Percentiles rank a stretch among this genome's conserved stretches.
These are phyloP conservation scores for Drosophila littoralis DNA, from an alignment of 1,140 invertebrate species.

Conservation along the genomic window DNA sequence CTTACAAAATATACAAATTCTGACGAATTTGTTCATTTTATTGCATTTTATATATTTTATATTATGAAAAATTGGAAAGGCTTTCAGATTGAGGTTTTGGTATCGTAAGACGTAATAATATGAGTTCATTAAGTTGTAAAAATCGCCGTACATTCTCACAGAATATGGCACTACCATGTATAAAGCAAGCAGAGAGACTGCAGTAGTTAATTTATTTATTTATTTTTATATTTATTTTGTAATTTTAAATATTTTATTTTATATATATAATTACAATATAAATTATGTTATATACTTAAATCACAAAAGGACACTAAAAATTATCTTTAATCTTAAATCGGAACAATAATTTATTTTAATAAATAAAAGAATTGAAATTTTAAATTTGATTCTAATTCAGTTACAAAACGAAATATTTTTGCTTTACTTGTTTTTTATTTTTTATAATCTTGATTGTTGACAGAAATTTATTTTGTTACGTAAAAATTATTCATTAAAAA, in stretches of 20 bases:
- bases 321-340: no score
- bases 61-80: slow-evolving; percentile 8
- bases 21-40: slow-evolving; percentile 49
- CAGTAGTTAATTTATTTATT: neutral
- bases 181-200: neutral
- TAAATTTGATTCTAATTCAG: no score
- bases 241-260: neutral
- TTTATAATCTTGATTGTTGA: no score
- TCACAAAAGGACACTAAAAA: no score
- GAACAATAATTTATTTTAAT: no score
- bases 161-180: neutral
- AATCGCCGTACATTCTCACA: no score
- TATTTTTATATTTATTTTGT: neutral
- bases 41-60: slow-evolving; percentile 22
- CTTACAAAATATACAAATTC: slow-evolving; percentile 41
- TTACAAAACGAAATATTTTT: no score
- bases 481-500: neutral
- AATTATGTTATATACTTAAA: no score
- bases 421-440: no score
- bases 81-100: slow-evolving; percentile 38
- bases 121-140: neutral
- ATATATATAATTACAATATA: no score
- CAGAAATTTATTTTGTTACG: no score
- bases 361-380: no score
- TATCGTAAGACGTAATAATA: neutral